Percentiles rank a stretch among this genome's conserved stretches.
These are phyloP conservation scores for Bombus sylvicola DNA, from an alignment of 1,140 invertebrate species.

Conservation along the genomic window DNA sequence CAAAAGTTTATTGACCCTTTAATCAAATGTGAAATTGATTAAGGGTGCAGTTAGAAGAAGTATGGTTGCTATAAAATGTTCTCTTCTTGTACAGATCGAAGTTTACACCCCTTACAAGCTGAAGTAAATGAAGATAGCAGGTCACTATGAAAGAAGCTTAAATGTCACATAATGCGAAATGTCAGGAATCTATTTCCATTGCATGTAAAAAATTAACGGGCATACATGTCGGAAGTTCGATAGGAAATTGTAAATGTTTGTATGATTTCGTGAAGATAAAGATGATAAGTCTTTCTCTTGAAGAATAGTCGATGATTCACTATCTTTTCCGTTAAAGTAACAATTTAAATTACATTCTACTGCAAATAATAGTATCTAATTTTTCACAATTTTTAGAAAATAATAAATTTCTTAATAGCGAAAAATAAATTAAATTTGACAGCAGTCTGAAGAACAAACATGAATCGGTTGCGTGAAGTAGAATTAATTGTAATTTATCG, in stretches of 20 bases:
- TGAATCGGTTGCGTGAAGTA: neutral
- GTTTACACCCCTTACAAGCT: constrained; percentile 8
- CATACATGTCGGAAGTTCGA: constrained; percentile 32
- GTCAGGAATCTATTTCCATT: constrained; percentile 63
- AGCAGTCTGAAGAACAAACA: neutral
- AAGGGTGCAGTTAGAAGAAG: neutral
- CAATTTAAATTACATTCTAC: too few species aligned
- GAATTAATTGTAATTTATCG: neutral
- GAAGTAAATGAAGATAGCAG: constrained; percentile 49
- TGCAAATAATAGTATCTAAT: neutral
- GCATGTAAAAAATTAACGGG: constrained; percentile 56
- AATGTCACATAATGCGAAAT: constrained; percentile 65
- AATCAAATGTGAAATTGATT: constrained; percentile 2
- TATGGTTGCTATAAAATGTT: constrained; percentile 10
- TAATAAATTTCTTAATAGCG: neutral
- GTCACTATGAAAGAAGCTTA: constrained; percentile 43
- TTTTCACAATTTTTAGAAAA: neutral
- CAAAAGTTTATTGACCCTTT: neutral
- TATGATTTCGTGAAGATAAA: neutral
- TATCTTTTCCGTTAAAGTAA: too few species aligned
- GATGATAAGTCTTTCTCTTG: neutral
- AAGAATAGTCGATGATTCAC: neutral
- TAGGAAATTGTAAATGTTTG: constrained; percentile 38
- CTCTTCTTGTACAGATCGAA: constrained; percentile 18
- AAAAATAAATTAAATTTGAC: neutral